These are phyloP conservation scores for Timandra comae DNA, from an alignment of 2,888 invertebrate species.

Conservation along the genomic window DNA sequence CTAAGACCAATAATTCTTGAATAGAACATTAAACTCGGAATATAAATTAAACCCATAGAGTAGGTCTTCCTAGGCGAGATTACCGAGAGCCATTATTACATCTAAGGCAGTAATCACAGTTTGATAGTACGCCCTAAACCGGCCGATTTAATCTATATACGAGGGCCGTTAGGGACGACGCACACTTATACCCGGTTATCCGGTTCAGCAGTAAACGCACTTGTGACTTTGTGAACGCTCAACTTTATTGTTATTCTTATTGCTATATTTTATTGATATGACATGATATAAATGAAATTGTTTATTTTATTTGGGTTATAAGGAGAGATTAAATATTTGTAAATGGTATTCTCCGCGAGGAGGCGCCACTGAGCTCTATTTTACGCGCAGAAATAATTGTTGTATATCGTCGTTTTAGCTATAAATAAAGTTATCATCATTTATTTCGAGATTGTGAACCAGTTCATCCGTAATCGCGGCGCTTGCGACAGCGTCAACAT, in stretches of 20 bases:
- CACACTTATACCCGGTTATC: constrained; percentile 5
- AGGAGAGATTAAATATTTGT: too few species aligned
- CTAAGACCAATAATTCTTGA: too few species aligned
- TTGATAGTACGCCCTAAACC: constrained; percentile 32
- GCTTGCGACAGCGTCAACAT: too few species aligned
- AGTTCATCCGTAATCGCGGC: too few species aligned
- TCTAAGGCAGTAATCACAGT: constrained; percentile 22
- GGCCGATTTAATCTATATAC: constrained; percentile 54
- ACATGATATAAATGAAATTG: neutral
- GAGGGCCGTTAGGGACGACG: constrained; percentile 34
- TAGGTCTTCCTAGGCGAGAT: constrained; percentile 1
- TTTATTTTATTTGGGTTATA: too few species aligned
- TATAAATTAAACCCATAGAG: neutral
- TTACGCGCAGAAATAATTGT: too few species aligned
- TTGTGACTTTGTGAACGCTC: constrained; percentile 10
- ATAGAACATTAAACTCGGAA: too few species aligned
- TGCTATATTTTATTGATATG: constrained; percentile 4
- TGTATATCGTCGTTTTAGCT: too few species aligned
- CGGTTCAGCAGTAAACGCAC: constrained; percentile 9
- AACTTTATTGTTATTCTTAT: constrained; percentile 3
- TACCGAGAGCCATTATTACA: constrained; percentile 12
- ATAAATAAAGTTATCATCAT: too few species aligned
- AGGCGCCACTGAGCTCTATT: too few species aligned
- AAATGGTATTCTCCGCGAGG: too few species aligned
- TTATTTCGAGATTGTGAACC: too few species aligned